Conservation (phyloP, 2,797 vertebrate genomes). For the Staurois parvus region DNA sequence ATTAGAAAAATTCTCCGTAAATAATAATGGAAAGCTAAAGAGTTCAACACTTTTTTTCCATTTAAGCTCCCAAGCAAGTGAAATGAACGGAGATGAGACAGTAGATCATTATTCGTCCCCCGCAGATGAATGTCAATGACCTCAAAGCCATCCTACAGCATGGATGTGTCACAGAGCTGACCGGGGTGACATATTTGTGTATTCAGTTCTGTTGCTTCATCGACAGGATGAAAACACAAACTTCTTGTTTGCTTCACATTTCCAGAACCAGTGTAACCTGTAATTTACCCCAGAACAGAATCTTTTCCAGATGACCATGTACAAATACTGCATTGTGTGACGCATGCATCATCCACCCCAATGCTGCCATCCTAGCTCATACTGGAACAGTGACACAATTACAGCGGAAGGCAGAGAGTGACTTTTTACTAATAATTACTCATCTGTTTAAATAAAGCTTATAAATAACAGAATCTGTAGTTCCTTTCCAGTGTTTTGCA, state of each 20-base stretch:
- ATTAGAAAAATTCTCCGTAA: too few relatives aligned
- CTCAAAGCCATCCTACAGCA: background rate
- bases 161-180: background rate
- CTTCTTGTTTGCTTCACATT: background rate
- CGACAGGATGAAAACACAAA: background rate
- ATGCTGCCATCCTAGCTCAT: background rate
- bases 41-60: too few relatives aligned
- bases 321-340: background rate
- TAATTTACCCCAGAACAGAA: background rate
- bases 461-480: background rate
- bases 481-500: background rate
- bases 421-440: background rate
- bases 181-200: background rate
- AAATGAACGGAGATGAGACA: background rate
- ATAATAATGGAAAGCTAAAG: too few relatives aligned
- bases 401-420: background rate
- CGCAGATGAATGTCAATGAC: background rate
- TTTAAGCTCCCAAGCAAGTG: background rate
- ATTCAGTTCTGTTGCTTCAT: background rate
- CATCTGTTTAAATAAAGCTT: background rate
- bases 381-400: background rate
- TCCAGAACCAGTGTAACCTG: background rate
- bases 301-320: background rate
- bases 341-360: background rate
- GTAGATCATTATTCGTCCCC: background rate